Base-by-base conservation (phyloP, 1,140 invertebrate species). In the Camponotus vicinus region DNA sequence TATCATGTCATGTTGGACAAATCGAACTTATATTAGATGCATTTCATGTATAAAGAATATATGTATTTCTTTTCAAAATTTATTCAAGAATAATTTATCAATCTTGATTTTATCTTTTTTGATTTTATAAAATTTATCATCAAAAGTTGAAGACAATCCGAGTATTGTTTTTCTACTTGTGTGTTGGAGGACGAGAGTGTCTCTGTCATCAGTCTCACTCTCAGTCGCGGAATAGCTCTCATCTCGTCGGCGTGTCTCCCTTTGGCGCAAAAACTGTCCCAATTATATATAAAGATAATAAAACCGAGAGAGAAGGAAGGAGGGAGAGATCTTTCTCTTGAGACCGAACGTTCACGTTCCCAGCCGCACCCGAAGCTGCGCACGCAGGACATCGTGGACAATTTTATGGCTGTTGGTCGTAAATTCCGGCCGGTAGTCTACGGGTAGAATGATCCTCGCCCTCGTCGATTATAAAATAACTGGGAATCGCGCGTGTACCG, bases 221-320 rank as follows among this genome's bases (percentile, higher is more conserved):
- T 27, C 27, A 27, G 63, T 79, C 79, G 64, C 87, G 49, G 88
- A 88, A 91, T 91, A 91, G 87, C 79, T 89, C 79, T 80, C 86
- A 87, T 86, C 83, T 87, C 69, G 75, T 61, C 88, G 70, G 85
- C 61, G 27, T 73, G 40, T 83, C 69, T 59, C 55, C 34, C 73
- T 61, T 52, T 52, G 1, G 15, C 55, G 86, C 91, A 94, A 94
- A 93, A 93, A 91, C 88, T 92, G 88, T 91, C 89, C 93, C 93
- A 94, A 94, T 94, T 94, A 94, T 93, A 91, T 93, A 92, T 92
- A 94, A 94, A 93, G 93, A 93, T 91, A 93, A 92, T 92, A 93
- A 94, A 93, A 94, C 92, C 69, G 37, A 40, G 6, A 40, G 37
- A 40, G 37, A 40, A 5, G 5, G 37, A 40, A 6, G 6, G 37